Evolutionary conservation across 2,888 invertebrate genomes (phyloP).

Genomic region (Melipona beecheii): DNA sequence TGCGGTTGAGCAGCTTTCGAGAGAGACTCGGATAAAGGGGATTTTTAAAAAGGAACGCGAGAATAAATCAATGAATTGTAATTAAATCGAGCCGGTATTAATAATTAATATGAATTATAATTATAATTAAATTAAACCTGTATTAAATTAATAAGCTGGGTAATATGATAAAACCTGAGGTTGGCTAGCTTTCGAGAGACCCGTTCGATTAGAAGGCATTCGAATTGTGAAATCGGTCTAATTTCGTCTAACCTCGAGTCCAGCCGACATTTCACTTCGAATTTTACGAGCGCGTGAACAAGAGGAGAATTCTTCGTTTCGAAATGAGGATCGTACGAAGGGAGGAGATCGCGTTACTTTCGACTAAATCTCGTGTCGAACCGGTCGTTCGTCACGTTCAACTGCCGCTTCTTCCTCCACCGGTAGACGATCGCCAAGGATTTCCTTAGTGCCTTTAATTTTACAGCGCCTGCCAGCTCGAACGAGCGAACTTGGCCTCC

Average conservation of each 20-base stretch:
- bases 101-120: no score
- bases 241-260: neutral
- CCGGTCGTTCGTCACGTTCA: conserved; percentile 47
- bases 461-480: neutral
- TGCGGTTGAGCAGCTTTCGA: neutral
- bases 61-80: no score
- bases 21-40: neutral
- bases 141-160: no score
- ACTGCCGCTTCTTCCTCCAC: conserved; percentile 42
- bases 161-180: no score
- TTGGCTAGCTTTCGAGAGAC: no score
- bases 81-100: no score
- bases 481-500: neutral
- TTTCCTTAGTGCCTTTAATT: conserved; percentile 20
- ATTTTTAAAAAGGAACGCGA: neutral
- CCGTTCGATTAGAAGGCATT: neutral
- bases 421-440: conserved; percentile 1
- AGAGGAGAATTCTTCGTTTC: conserved; percentile 1
- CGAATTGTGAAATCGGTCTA: no score
- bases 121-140: no score
- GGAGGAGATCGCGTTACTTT: conserved; percentile 29
- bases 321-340: conserved; percentile 33
- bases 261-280: conserved; percentile 27
- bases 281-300: conserved; percentile 12
- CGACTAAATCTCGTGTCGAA: conserved; percentile 7